Conservation (phyloP, 2,113 vertebrate genomes). For the Drymodes brunneopygia region DNA sequence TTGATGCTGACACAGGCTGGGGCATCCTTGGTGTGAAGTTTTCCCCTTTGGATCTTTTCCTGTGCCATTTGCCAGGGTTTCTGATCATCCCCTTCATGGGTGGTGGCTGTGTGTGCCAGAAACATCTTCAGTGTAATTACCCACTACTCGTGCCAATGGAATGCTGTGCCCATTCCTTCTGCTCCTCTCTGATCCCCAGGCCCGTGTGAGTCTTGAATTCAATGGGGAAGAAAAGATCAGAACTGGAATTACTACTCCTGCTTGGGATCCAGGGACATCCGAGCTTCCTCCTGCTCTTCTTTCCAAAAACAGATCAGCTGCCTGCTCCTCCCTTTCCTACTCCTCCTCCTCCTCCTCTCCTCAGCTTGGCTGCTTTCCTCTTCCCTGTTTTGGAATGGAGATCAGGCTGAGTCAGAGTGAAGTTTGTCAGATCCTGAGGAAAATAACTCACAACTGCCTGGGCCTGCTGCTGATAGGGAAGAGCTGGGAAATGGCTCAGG, state of each 20-base stretch:
- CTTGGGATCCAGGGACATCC: not conserved
- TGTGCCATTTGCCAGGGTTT: not conserved
- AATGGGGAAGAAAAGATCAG: not conserved
- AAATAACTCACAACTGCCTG: not conserved
- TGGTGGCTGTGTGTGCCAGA: not conserved
- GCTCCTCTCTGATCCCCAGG: not conserved
- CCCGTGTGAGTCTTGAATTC: fast-evolving
- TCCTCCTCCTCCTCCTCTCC: not conserved
- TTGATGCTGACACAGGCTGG: not conserved
- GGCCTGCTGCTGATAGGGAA: not conserved
- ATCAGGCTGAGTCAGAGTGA: slow-evolving; percentile 27
- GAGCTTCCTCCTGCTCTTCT: not conserved
- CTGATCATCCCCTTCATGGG: not conserved
- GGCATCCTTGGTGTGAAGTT: not conserved
- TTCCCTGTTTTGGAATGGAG: slow-evolving; percentile 5
- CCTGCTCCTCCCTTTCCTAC: slow-evolving; percentile 11
- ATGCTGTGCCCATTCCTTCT: not conserved
- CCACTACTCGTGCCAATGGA: not conserved
- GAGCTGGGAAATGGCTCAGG: not conserved
- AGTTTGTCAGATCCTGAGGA: not conserved
- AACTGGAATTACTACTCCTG: not conserved
- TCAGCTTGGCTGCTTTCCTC: not conserved
- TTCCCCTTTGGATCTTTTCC: not conserved
- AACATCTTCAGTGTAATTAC: not conserved
- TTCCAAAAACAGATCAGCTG: not conserved